Conservation (phyloP, 2,888 invertebrate genomes). For the Villa cingulata region DNA sequence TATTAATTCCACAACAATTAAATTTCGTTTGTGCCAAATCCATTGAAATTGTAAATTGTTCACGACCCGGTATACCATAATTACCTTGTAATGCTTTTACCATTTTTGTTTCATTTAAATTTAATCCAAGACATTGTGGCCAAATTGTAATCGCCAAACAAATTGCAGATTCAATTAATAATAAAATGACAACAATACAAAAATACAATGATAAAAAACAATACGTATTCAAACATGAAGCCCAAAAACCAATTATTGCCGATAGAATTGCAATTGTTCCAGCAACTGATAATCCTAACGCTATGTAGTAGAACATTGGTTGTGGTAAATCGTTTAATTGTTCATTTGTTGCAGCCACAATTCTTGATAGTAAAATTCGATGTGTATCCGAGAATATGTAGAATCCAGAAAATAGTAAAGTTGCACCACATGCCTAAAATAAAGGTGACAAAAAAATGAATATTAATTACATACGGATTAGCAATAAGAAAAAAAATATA, state of each 20-base stretch:
- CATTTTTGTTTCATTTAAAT: slow-evolving; percentile 51
- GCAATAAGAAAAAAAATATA: too few species aligned
- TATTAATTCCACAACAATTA: slow-evolving; percentile 66
- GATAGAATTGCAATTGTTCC: slow-evolving; percentile 55
- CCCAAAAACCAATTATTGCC: slow-evolving; percentile 69
- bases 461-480: neutral
- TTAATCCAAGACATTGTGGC: slow-evolving; percentile 64
- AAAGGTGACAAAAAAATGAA: neutral
- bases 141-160: slow-evolving; percentile 59
- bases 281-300: slow-evolving; percentile 52
- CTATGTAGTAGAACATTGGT: slow-evolving; percentile 63
- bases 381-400: slow-evolving; percentile 57
- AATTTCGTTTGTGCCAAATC: slow-evolving; percentile 62
- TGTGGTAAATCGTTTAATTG: slow-evolving; percentile 45
- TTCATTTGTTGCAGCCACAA: slow-evolving; percentile 46
- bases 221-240: slow-evolving; percentile 60
- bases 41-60: slow-evolving; percentile 60
- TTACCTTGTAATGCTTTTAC: slow-evolving; percentile 57
- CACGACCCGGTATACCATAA: slow-evolving; percentile 61
- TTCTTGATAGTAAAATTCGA: slow-evolving; percentile 55
- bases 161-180: slow-evolving; percentile 55
- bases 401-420: slow-evolving; percentile 57
- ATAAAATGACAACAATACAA: slow-evolving; percentile 48
- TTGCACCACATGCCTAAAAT: slow-evolving; percentile 56
- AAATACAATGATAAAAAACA: slow-evolving; percentile 62